Percentiles rank a stretch among this genome's conserved stretches.
Conservation (phyloP, 2,888 invertebrate genomes). For the Boloria euphrosyne region DNA sequence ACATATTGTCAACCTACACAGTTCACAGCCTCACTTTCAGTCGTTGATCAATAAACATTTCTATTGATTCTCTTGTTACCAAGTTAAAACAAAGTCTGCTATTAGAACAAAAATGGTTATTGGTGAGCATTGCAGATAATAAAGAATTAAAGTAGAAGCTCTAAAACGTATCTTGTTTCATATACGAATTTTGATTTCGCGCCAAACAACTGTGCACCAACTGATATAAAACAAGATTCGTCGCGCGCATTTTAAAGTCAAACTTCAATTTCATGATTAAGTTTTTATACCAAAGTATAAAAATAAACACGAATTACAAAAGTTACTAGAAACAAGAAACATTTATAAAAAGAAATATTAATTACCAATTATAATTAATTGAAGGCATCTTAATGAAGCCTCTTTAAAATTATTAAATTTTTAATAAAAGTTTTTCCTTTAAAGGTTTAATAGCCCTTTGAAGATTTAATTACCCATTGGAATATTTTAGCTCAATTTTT, state of each 20-base stretch:
- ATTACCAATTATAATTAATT: no score
- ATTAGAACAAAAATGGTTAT: conserved; percentile 4
- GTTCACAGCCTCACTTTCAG: conserved; percentile 44
- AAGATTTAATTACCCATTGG: neutral
- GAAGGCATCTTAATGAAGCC: no score
- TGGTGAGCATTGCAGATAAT: conserved; percentile 25
- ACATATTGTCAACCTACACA: conserved; percentile 25
- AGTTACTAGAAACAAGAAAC: no score
- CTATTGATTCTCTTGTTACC: conserved; percentile 46
- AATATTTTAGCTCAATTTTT: neutral
- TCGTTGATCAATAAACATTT: conserved; percentile 48
- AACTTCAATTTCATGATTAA: neutral
- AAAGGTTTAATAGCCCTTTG: neutral
- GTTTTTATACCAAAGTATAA: neutral
- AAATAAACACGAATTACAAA: neutral
- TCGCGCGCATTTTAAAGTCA: conserved; percentile 36
- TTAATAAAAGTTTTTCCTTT: no score
- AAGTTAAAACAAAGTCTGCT: conserved; percentile 27
- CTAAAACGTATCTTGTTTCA: conserved; percentile 6
- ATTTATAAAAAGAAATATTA: no score
- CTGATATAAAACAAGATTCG: conserved; percentile 21
- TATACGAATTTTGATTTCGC: conserved; percentile 36
- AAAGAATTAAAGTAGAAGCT: conserved; percentile 15
- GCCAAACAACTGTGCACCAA: conserved; percentile 33
- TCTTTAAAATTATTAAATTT: no score